Evolutionary conservation across 2,888 invertebrate species (phyloP).

Genomic region (Odontomyia ornata): DNA sequence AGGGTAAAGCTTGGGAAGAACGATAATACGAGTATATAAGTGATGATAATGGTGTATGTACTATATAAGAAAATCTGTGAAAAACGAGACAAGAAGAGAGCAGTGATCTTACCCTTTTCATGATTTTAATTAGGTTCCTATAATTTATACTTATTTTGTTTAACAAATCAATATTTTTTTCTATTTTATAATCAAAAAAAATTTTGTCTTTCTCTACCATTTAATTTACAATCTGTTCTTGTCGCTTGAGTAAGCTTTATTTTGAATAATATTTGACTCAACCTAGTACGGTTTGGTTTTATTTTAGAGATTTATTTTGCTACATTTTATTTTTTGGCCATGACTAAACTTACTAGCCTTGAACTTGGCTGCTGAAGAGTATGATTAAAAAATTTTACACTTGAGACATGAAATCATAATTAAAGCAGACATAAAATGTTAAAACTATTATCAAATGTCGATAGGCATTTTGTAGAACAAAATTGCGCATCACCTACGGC

Average conservation of each 20-base stretch:
- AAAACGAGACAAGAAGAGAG: not conserved
- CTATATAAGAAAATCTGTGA: not conserved
- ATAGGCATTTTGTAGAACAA: no score
- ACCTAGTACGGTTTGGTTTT: not conserved
- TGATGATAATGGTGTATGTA: not conserved
- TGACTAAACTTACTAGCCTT: not conserved
- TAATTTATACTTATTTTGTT: constrained; percentile 16
- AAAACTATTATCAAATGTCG: no score
- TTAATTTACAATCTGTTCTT: not conserved
- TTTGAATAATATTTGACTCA: constrained; percentile 20
- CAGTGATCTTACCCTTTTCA: constrained; percentile 4
- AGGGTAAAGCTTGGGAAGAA: constrained; percentile 17
- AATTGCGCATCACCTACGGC: no score
- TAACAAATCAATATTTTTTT: not conserved
- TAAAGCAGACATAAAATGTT: no score
- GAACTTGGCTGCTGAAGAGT: not conserved
- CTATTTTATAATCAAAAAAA: constrained; percentile 17
- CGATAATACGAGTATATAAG: not conserved
- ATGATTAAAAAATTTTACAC: not conserved
- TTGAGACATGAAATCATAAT: not conserved
- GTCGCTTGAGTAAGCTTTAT: not conserved
- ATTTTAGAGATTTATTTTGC: not conserved
- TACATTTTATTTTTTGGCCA: not conserved
- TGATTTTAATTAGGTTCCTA: constrained; percentile 14
- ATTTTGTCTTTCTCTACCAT: not conserved